Percentiles rank a stretch among this genome's conserved stretches.
Conservation (phyloP, 2,797 vertebrate species). For the Oryzias dopingdopingensis region DNA sequence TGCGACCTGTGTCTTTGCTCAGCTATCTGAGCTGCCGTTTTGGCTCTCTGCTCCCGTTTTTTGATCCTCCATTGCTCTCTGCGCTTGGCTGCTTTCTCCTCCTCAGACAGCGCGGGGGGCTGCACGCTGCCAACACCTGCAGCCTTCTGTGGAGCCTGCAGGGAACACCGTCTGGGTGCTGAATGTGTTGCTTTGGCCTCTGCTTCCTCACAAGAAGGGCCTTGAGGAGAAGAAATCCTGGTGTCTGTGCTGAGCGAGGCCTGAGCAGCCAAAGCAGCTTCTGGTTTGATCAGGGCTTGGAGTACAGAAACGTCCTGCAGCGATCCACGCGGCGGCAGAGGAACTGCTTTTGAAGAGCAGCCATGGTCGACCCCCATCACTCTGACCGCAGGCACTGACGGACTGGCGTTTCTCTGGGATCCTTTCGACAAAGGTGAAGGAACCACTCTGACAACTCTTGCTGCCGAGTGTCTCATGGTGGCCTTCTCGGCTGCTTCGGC, state of each 20-base stretch:
- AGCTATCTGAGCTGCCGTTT: conserved; percentile 57
- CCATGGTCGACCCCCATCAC: conserved; percentile 52
- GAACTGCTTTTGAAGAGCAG: conserved; percentile 38
- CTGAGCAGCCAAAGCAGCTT: conserved; percentile 33
- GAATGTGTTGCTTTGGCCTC: conserved; percentile 24
- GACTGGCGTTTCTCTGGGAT: conserved; percentile 41
- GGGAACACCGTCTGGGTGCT: conserved; percentile 51
- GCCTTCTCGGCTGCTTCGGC: conserved; percentile 27
- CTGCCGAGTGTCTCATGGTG: conserved; percentile 27
- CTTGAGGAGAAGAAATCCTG: conserved; percentile 17
- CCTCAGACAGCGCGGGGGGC: conserved; percentile 54
- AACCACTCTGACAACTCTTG: conserved; percentile 33
- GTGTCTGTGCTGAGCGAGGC: conserved; percentile 37
- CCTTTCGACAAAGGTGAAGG: conserved; percentile 46
- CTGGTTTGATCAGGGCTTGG: conserved; percentile 38
- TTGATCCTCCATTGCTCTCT: conserved; percentile 80
- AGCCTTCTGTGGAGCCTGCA: conserved; percentile 36
- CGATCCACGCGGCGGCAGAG: conserved; percentile 47
- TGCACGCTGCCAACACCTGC: conserved; percentile 18
- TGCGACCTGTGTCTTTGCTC: conserved; percentile 55
- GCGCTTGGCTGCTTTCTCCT: conserved; percentile 72
- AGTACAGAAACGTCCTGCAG: conserved; percentile 48
- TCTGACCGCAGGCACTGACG: conserved; percentile 64
- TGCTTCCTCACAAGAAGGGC: conserved; percentile 22
- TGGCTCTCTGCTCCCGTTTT: conserved; percentile 80